phyloP scores from a whole-genome alignment of 2,113 vertebrate genomes.

The Brienomyrus longianalis region DNA sequence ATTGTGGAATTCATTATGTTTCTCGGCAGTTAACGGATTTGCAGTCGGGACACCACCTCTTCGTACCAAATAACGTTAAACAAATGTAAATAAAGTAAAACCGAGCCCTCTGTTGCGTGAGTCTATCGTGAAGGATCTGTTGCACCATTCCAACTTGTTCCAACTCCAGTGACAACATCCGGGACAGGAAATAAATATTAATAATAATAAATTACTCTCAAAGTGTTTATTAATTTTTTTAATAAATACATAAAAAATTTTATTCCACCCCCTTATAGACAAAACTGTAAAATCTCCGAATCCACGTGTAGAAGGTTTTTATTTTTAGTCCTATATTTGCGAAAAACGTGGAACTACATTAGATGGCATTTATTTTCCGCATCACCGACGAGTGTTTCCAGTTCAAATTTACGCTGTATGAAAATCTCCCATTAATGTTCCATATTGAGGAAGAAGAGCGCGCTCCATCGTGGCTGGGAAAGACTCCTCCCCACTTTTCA shows the following conservation, averaged over 20 bases:
- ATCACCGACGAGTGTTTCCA: background rate
- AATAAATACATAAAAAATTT: background rate
- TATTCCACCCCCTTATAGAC: background rate
- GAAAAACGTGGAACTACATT: background rate
- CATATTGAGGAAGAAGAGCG: background rate
- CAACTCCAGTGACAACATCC: background rate
- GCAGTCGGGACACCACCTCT: background rate
- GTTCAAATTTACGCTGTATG: background rate
- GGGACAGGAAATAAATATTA: background rate
- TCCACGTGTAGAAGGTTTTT: background rate
- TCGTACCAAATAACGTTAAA: background rate
- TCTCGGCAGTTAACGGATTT: background rate
- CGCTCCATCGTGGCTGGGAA: background rate
- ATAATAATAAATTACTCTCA: background rate
- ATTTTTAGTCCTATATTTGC: background rate
- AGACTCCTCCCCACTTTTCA: conserved; percentile 48
- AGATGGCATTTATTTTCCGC: background rate
- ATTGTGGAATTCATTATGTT: background rate
- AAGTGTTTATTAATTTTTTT: background rate
- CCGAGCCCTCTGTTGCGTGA: background rate
- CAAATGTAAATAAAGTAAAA: background rate
- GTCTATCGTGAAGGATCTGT: background rate
- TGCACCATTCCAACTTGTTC: background rate
- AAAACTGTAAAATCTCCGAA: background rate
- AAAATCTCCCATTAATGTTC: conserved; percentile 2